phyloP scores from a whole-genome alignment of 2,113 vertebrate genomes.

The Budorcas taxicolor region DNA sequence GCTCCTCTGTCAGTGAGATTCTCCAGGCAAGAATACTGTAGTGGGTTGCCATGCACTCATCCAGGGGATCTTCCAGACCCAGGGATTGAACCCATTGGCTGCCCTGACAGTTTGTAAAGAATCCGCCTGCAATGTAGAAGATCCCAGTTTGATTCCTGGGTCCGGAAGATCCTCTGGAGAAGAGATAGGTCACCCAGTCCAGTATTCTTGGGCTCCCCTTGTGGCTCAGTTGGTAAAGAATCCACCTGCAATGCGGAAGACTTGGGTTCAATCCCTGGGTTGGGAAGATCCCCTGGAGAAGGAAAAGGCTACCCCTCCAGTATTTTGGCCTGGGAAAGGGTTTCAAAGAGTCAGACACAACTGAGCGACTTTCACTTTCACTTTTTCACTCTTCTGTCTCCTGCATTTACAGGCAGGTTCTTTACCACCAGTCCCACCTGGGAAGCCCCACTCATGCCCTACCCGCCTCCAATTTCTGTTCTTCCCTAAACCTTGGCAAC shows the following conservation, averaged over 20 bases:
- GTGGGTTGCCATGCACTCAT: not conserved
- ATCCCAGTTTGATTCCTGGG: not conserved
- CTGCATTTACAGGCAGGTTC: not conserved
- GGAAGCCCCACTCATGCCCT: not conserved
- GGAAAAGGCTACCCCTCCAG: not conserved
- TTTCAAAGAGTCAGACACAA: not conserved
- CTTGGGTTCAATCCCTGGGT: not conserved
- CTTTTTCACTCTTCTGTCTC: not conserved
- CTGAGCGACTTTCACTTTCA: not conserved
- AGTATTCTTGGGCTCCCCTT: not conserved
- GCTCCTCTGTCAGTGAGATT: not conserved
- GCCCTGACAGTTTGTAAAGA: not conserved
- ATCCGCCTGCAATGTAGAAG: not conserved
- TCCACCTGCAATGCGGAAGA: rapidly evolving
- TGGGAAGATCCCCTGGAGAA: not conserved
- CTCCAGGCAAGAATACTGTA: not conserved
- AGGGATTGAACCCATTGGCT: not conserved
- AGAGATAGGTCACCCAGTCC: not conserved
- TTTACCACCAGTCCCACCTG: not conserved
- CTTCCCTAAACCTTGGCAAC: not conserved
- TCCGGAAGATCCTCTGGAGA: not conserved
- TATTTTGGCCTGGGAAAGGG: not conserved
- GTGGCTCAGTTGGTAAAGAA: not conserved
- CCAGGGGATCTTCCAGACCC: not conserved
- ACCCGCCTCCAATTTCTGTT: not conserved